Base-by-base conservation (phyloP, 2,888 invertebrate genomes). In the Drosophila conformis region DNA sequence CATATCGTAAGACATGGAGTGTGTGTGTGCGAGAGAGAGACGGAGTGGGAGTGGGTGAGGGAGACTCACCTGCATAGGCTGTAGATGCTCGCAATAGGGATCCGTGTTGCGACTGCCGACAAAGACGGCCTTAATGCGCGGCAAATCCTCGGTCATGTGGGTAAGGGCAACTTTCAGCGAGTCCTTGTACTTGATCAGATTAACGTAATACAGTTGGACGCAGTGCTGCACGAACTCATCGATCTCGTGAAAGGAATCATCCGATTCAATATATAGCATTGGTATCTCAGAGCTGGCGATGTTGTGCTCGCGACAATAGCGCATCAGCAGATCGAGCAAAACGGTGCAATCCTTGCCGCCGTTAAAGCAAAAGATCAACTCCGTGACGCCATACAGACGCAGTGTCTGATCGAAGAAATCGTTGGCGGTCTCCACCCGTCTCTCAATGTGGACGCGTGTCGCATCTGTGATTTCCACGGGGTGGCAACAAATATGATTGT, bases 331-430 rank as follows among this genome's bases (percentile, higher is more conserved):
- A 92, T 98, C 96, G 42, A 99, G 94, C 18, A 99, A 94, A 0
- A 96, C 98, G 0, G 99, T 99, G 92, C 99, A 99, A 94, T 99
- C 99, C 94, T 99, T 99, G 2, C 99, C 99, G 5, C 99, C 99
- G 92, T 99, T 99, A 93, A 99, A 99, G 33, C 98, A 97, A 36
- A 99, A 92, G 89, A 98, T 98, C 21, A 98, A 94, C 92, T 98
- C 96, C 63, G 96, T 94, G 27, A 96, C 91, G n/a, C 95, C 94
- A 92, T 95, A 97, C 58, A 94, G 91, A 53, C 94, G 92, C 82
- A 96, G 94, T 72, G 95, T 95, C 90, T 95, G 92, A 89, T 94
- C 93, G 62, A 96, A 94, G 69, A 95, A 92, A 96, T 77, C 73
- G 31, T 64, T 73, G 2, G 82, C 89, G 0, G 42, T 40, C 13